phyloP scores from a whole-genome alignment of 2,797 vertebrate species.

The Gobio occitaniae region DNA sequence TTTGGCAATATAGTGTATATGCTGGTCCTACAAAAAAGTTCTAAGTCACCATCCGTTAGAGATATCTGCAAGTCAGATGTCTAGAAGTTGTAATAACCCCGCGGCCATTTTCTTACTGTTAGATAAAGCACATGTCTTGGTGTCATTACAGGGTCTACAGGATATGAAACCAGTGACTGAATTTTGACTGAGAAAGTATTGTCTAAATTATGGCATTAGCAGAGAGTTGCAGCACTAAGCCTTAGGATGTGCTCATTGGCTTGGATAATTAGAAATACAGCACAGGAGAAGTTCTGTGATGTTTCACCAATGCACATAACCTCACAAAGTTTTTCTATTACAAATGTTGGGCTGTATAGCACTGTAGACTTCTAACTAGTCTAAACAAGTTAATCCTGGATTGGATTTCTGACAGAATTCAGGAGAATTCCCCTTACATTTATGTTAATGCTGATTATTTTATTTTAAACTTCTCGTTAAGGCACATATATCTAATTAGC shows the following conservation, averaged over 20 bases:
- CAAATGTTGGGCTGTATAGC: neutral
- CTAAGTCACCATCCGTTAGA: neutral
- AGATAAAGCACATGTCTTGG: neutral
- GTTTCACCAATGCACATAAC: neutral
- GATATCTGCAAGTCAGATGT: neutral
- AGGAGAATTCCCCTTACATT: neutral
- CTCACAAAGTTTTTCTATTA: neutral
- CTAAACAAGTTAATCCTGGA: conserved; percentile 26
- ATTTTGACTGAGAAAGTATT: conserved; percentile 8
- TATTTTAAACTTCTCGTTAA: neutral
- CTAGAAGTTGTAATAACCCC: neutral
- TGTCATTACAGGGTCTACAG: neutral
- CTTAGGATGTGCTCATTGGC: conserved; percentile 20
- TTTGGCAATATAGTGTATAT: no score
- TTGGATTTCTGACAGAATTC: conserved; percentile 22
- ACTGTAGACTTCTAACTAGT: neutral
- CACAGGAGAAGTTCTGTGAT: neutral
- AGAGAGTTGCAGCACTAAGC: neutral
- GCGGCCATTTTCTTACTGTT: conserved; percentile 2
- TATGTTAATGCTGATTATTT: neutral
- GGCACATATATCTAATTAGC: neutral
- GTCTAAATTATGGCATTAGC: neutral
- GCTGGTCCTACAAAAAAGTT: neutral
- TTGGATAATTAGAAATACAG: conserved; percentile 31
- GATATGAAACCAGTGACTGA: conserved; percentile 4